Evolutionary conservation across 2,797 vertebrate genomes (phyloP), one percentile per base, ranked within the genome.

Genomic region (Podarcis lilfordi): DNA sequence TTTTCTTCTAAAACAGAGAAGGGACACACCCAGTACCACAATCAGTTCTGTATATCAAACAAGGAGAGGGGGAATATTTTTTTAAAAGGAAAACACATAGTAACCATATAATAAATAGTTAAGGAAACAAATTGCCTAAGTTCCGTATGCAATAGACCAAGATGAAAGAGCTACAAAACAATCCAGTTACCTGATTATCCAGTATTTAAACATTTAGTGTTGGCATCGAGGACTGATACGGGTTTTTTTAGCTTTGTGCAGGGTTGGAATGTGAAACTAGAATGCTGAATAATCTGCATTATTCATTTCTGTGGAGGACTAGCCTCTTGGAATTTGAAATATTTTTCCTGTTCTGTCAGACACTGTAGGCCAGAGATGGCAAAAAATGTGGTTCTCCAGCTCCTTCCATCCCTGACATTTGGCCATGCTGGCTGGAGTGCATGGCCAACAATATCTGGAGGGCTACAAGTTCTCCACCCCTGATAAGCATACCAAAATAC

Each of bases 31-130:
- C 23, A 87, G 8, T 68, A 50, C 32, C 43, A 88, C 55, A 88
- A 11, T 88, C 45, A 78, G 25, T 71, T 88, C 40, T 78, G 81
- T 55, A 76, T 77, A 78, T 50, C 43, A 59, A 78, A 79, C 35
- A 83, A 45, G 55, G 35, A 71, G 50, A 5, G 4, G 83, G 23
- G 66, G 69, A 37, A 13, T 88, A 59, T 43, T 43, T 43, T 43
- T 43, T 43, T 9, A 9, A 43, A 71, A 88, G 32, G 19, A 79
- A 84, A 82, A 29, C 59, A 69, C 59, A 83, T 5, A 45, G 19
- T 75, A 77, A 82, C 27, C 40, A 82, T 84, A 78, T 27, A 55
- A 37, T 50, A 55, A 55, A 37, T 50, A 55, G 68, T 78, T 84
- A 59, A 32, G 17, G 23, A 76, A 83, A 71, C 40, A 27, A 77